phyloP scores from a whole-genome alignment of 1,140 invertebrate genomes.

The Cherax quadricarinatus region DNA sequence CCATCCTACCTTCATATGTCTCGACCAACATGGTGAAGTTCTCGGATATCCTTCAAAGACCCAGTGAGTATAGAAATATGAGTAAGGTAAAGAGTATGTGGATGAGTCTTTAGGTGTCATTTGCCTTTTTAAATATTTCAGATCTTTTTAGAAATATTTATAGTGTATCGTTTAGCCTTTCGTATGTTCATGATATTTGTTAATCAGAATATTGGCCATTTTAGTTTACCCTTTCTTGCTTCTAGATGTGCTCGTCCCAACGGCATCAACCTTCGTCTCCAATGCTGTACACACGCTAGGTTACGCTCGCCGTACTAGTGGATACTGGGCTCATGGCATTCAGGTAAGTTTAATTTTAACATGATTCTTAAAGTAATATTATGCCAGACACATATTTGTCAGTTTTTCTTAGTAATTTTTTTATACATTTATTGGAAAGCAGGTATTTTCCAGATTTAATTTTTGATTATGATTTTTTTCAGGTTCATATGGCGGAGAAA shows the following conservation, averaged over 20 bases:
- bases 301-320: conserved; percentile 77
- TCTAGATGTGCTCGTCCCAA: conserved; percentile 76
- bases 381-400: no score
- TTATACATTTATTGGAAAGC: no score
- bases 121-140: no score
- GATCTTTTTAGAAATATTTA: no score
- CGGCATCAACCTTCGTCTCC: conserved; percentile 76
- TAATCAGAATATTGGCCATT: no score
- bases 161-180: no score
- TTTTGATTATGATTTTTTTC: not conserved
- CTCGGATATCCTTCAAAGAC: conserved; percentile 50
- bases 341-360: conserved; percentile 73
- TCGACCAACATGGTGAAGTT: conserved; percentile 76
- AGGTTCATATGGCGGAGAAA: conserved; percentile 23
- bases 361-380: no score
- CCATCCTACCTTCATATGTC: conserved; percentile 79
- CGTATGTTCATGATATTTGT: no score
- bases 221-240: conserved; percentile 46
- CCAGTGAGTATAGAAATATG: conserved; percentile 45
- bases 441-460: no score
- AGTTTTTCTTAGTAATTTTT: no score
- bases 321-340: conserved; percentile 79
- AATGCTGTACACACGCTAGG: conserved; percentile 78
- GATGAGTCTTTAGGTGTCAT: no score
- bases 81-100: no score